These are phyloP conservation scores for Phyllostomus discolor DNA, from an alignment of 2,113 vertebrate genomes.

Conservation along the genomic window DNA sequence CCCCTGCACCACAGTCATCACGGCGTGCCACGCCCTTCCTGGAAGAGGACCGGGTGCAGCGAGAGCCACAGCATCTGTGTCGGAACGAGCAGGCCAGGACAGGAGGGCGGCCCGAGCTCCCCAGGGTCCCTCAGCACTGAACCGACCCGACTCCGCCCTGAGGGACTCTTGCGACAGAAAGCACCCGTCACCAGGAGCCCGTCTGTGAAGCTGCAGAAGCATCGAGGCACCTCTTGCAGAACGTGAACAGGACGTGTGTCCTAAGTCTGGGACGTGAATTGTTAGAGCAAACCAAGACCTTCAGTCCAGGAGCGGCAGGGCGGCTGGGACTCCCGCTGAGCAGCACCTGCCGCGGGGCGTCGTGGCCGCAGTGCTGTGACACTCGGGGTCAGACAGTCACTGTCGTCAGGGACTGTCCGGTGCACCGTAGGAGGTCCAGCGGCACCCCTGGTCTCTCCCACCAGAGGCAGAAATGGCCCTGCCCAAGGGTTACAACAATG, in stretches of 20 bases:
- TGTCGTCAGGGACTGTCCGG: neutral
- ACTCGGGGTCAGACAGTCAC: neutral
- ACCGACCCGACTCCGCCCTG: neutral
- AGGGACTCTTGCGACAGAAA: neutral
- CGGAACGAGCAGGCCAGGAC: neutral
- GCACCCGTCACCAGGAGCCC: neutral
- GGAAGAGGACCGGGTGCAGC: neutral
- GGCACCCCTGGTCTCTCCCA: neutral
- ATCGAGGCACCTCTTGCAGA: neutral
- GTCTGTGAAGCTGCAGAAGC: neutral
- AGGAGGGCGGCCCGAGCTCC: neutral
- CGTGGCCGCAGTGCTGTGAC: neutral
- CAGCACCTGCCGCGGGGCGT: neutral
- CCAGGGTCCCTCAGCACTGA: neutral
- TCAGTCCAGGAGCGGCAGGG: neutral
- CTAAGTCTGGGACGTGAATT: neutral
- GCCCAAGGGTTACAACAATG: neutral
- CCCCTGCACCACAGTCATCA: neutral
- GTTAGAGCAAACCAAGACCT: neutral
- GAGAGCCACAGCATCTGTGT: neutral
- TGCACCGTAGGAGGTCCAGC: fast-evolving
- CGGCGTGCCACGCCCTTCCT: neutral
- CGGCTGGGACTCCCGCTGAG: neutral
- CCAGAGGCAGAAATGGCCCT: neutral
- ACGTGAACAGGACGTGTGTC: neutral